Conservation (phyloP, 2,113 vertebrate genomes). For the Pachycephala philippinensis region DNA sequence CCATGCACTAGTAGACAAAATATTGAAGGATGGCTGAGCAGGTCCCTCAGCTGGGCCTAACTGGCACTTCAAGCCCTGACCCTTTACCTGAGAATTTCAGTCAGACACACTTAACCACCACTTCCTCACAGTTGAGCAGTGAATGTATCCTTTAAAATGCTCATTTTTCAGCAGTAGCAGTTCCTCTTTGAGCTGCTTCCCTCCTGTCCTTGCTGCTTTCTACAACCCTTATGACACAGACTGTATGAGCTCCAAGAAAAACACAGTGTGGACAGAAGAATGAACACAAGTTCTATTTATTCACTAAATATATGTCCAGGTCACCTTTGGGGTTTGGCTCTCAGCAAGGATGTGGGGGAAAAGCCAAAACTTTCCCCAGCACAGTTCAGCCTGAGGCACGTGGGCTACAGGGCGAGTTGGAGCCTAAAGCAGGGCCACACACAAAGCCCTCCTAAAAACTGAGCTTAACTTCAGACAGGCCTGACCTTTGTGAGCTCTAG, state of each 20-base stretch:
- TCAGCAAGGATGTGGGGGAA: not conserved
- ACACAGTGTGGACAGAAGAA: fast-evolving
- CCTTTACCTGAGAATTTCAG: not conserved
- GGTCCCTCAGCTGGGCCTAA: not conserved
- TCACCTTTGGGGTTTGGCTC: not conserved
- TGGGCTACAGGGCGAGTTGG: fast-evolving
- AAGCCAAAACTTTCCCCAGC: not conserved
- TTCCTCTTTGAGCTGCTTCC: not conserved
- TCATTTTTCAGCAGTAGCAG: not conserved
- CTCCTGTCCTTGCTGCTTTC: not conserved
- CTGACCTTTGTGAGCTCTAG: not conserved
- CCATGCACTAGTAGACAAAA: not conserved
- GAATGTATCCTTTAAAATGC: not conserved
- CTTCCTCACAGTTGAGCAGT: not conserved
- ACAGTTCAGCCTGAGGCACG: not conserved
- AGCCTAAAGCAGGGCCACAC: not conserved
- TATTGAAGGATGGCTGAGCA: not conserved
- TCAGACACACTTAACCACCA: not conserved
- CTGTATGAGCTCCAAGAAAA: not conserved
- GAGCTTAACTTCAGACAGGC: not conserved
- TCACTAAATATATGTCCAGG: not conserved
- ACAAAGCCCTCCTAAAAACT: not conserved
- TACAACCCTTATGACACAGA: not conserved
- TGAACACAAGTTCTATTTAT: not conserved
- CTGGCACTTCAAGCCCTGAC: not conserved